Evolutionary conservation across 92 coral and sea anemone species (phyloP).

Genomic region (Desmophyllum pertusum): DNA sequence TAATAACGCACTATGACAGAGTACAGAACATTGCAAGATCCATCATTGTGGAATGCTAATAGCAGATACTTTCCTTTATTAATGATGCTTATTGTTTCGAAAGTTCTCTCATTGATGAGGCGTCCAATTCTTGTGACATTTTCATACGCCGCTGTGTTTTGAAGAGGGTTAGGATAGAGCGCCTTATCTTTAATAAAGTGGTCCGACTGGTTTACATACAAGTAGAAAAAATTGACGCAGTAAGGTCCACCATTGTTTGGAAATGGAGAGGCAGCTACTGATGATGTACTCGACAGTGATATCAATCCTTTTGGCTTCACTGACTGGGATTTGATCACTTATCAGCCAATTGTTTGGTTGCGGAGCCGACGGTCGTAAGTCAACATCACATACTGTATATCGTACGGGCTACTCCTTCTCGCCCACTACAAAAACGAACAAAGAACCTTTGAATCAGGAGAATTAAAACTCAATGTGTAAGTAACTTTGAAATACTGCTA

Average conservation of each 20-base stretch:
- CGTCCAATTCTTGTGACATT: neutral
- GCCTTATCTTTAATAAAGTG: neutral
- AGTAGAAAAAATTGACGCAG: slow-evolving; percentile 20
- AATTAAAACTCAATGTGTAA: no score
- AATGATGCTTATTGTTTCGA: slow-evolving; percentile 5
- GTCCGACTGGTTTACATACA: slow-evolving; percentile 56
- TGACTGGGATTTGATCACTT: slow-evolving; percentile 45
- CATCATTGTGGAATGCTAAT: slow-evolving; percentile 75
- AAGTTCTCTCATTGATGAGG: neutral
- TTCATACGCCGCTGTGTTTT: slow-evolving; percentile 8
- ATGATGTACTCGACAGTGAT: slow-evolving; percentile 48
- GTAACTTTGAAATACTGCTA: no score
- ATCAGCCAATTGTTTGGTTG: slow-evolving; percentile 76
- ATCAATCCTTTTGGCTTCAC: slow-evolving; percentile 52
- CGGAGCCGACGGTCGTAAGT: neutral
- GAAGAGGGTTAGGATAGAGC: slow-evolving; percentile 48
- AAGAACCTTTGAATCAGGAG: no score
- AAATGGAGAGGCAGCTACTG: neutral
- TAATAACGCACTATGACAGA: slow-evolving; percentile 56
- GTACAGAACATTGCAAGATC: slow-evolving; percentile 61
- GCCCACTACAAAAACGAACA: slow-evolving; percentile 37
- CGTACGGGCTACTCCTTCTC: neutral
- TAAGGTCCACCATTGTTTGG: neutral
- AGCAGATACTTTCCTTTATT: slow-evolving; percentile 41
- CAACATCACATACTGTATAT: neutral